phyloP scores from a whole-genome alignment of 2,113 vertebrate species.

The Larimichthys crocea region DNA sequence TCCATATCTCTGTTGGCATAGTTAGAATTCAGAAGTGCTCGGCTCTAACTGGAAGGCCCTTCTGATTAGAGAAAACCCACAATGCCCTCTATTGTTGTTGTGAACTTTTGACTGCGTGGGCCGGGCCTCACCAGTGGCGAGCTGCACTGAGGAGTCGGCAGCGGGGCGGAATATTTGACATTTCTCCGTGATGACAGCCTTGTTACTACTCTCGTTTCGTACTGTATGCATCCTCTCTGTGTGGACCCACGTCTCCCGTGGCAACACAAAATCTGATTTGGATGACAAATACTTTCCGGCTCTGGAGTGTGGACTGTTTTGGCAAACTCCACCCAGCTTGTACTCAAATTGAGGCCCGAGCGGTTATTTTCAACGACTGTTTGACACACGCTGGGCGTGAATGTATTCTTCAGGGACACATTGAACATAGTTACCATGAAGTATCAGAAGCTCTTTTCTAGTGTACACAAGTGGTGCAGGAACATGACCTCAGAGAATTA shows the following conservation, averaged over 20 bases:
- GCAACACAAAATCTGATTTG: slow-evolving; percentile 69
- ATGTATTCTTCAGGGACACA: slow-evolving; percentile 30
- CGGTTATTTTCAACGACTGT: slow-evolving; percentile 47
- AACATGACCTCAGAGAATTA: slow-evolving; percentile 18
- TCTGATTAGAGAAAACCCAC: slow-evolving; percentile 76
- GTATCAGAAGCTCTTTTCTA: slow-evolving; percentile 25
- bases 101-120: slow-evolving; percentile 86
- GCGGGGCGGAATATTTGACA: slow-evolving; percentile 81
- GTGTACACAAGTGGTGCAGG: slow-evolving; percentile 9
- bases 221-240: slow-evolving; percentile 63
- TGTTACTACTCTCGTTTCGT: slow-evolving; percentile 70
- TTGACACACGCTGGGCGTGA: slow-evolving; percentile 58
- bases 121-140: slow-evolving; percentile 63
- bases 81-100: slow-evolving; percentile 79
- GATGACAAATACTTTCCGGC: slow-evolving; percentile 75
- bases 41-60: slow-evolving; percentile 70
- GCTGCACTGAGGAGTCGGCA: slow-evolving; percentile 70
- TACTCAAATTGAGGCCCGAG: slow-evolving; percentile 33
- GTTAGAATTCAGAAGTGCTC: slow-evolving; percentile 73
- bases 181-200: slow-evolving; percentile 79
- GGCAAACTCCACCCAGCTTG: slow-evolving; percentile 56
- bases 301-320: slow-evolving; percentile 43
- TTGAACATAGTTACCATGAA: slow-evolving; percentile 6
- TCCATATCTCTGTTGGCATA: slow-evolving; percentile 77
- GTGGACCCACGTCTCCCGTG: slow-evolving; percentile 52